Percentiles rank a stretch among this genome's conserved stretches.
Conservation (phyloP, 2,797 vertebrate genomes). For the Tenualosa ilisha region DNA sequence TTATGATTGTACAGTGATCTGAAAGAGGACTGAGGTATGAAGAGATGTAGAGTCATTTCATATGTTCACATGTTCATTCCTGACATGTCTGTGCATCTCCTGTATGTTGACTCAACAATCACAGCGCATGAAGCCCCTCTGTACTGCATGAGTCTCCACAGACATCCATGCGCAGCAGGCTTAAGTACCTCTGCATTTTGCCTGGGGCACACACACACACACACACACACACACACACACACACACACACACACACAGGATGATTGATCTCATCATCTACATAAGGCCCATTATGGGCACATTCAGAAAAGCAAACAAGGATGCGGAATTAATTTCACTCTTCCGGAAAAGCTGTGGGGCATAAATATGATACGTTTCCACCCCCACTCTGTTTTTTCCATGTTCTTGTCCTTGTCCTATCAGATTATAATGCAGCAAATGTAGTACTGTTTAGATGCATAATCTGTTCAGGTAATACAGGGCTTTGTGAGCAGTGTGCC, state of each 20-base stretch:
- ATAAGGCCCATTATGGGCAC: slow-evolving; percentile 6
- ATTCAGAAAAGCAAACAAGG: slow-evolving; percentile 9
- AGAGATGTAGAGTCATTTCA: too few relatives aligned
- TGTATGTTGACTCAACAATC: not conserved
- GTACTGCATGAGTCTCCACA: not conserved
- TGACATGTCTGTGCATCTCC: too few relatives aligned
- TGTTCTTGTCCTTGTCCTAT: slow-evolving; percentile 20
- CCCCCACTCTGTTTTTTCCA: not conserved
- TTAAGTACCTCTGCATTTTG: not conserved
- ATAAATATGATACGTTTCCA: not conserved
- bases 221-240: too few relatives aligned
- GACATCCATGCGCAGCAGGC: not conserved
- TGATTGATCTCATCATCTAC: slow-evolving; percentile 18
- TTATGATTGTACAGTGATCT: too few relatives aligned
- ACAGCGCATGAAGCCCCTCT: not conserved
- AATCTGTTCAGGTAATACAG: slow-evolving; percentile 27
- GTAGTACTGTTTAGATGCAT: slow-evolving; percentile 42
- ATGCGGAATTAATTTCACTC: slow-evolving; percentile 34
- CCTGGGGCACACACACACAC: not conserved
- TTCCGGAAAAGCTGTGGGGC: slow-evolving; percentile 23
- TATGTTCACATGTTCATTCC: too few relatives aligned
- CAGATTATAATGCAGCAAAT: slow-evolving; percentile 29
- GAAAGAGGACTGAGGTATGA: too few relatives aligned
- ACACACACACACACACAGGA: too few relatives aligned
- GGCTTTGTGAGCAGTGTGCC: slow-evolving; percentile 39